phyloP scores from a whole-genome alignment of 92 coral and sea anemone genomes.

The Porites cylindrica region DNA sequence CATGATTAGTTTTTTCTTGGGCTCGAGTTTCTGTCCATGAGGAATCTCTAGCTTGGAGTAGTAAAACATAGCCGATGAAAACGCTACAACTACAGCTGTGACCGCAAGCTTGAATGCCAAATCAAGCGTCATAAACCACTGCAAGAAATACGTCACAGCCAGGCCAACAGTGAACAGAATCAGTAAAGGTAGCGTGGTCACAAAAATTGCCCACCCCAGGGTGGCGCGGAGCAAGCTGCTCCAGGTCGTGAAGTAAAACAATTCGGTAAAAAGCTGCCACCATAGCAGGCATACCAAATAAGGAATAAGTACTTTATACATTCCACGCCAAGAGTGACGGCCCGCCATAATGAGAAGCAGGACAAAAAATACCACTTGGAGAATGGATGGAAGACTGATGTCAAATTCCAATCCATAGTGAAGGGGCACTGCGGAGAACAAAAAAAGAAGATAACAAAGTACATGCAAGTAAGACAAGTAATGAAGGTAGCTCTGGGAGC shows the following conservation, averaged over 20 bases:
- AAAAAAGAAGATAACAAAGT: neutral
- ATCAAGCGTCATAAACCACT: conserved; percentile 78
- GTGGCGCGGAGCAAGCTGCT: conserved; percentile 74
- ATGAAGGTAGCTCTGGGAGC: neutral
- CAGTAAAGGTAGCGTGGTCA: conserved; percentile 78
- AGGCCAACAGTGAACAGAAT: conserved; percentile 76
- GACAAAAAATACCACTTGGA: conserved; percentile 73
- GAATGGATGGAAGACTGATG: conserved; percentile 75
- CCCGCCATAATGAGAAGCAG: conserved; percentile 81
- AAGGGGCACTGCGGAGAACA: conserved; percentile 57
- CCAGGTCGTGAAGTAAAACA: conserved; percentile 81
- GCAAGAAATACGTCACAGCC: conserved; percentile 66
- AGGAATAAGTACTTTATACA: conserved; percentile 78
- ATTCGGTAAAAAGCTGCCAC: conserved; percentile 85
- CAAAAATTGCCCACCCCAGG: conserved; percentile 82
- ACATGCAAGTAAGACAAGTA: no score
- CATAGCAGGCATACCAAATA: conserved; percentile 76
- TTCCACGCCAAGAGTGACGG: conserved; percentile 87
- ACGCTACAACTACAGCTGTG: conserved; percentile 68
- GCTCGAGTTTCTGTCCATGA: conserved; percentile 50
- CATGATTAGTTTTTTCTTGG: conserved; percentile 60
- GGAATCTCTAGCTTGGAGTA: conserved; percentile 76
- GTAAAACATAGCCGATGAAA: conserved; percentile 66
- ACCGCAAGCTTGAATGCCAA: conserved; percentile 77
- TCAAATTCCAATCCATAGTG: conserved; percentile 78